Base-by-base conservation (phyloP, 2,797 vertebrate species). In the Periophthalmus magnuspinnatus region DNA sequence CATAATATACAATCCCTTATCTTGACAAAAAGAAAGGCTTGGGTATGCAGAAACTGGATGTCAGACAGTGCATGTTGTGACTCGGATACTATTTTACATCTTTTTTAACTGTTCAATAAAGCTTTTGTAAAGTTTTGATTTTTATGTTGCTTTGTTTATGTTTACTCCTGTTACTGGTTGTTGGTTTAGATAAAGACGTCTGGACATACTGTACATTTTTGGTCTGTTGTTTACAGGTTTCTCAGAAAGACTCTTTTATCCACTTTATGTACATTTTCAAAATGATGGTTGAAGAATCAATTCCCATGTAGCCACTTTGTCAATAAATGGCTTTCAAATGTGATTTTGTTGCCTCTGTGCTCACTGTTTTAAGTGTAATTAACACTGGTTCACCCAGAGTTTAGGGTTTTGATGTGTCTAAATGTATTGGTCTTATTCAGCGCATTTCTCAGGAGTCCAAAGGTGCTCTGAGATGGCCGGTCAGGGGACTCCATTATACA, bases 71-170 rank as follows among this genome's bases (percentile, higher is more conserved):
- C 87, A 90, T 91, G 89, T 81, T 70, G 32, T 82, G 72, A 78
- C 71, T 54, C 81, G 70, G 65, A 64, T 80, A 84, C 73, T 38
- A 69, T 79, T 83, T 84, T 74, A 75, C 41, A 90, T 86, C 66
- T 89, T 86, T n/a, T 92, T 91, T 91, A 89, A 92, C 88, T 88
- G 86, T 93, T 93, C 90, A 95, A 93, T 95, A 94, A 95, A 94
- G 84, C 88, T 93, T 55, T 57, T 65, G 55, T 70, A 19, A 74
- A 67, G 56, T 76, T 86, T 75, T 78, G 79, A 33, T 59, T 67
- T 73, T 55, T n/a, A 38, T 28, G 71, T 19, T 47, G 45, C 11
- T 65, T 75, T 65, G 56, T 75, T 86, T 74, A 80, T 79, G 33
- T 60, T 62, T 71, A 52, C 22, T 52, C 68, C 60, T 14, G 34